These are phyloP conservation scores for Entomobrya multifasciata DNA, from an alignment of 2,888 invertebrate genomes.

Conservation along the genomic window DNA sequence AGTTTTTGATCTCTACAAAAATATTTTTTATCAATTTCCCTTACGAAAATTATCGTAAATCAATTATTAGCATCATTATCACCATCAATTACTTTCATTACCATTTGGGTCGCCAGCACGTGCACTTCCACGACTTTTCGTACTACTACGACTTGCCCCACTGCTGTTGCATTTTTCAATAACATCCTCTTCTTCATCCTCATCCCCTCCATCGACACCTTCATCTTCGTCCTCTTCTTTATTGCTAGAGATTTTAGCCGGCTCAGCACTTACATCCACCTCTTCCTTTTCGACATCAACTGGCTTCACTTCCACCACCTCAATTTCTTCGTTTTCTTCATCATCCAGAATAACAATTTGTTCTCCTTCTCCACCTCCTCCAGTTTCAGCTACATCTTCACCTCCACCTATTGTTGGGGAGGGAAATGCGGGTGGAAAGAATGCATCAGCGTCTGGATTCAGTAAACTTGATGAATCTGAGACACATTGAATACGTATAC, in stretches of 20 bases:
- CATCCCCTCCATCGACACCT: not conserved
- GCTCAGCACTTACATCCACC: not conserved
- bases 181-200: not conserved
- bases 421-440: conserved; percentile 53
- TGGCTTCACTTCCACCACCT: not conserved
- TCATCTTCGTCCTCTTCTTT: not conserved
- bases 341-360: not conserved
- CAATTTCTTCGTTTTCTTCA: not conserved
- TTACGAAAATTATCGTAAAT: too few relatives aligned
- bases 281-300: too few relatives aligned
- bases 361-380: not conserved
- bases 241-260: not conserved
- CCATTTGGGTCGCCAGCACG: too few relatives aligned
- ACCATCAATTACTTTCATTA: too few relatives aligned
- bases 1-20: too few relatives aligned
- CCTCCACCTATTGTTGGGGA: too few relatives aligned
- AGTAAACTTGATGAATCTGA: conserved; percentile 46
- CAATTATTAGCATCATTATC: too few relatives aligned
- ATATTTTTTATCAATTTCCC: too few relatives aligned
- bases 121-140: too few relatives aligned
- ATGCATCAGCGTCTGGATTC: conserved; percentile 62
- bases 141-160: too few relatives aligned
- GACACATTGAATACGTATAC: conserved; percentile 1
- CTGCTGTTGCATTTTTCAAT: not conserved
- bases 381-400: not conserved